Evolutionary conservation across 2,888 invertebrate genomes (phyloP).

Genomic region (Dryomyza anilis): DNA sequence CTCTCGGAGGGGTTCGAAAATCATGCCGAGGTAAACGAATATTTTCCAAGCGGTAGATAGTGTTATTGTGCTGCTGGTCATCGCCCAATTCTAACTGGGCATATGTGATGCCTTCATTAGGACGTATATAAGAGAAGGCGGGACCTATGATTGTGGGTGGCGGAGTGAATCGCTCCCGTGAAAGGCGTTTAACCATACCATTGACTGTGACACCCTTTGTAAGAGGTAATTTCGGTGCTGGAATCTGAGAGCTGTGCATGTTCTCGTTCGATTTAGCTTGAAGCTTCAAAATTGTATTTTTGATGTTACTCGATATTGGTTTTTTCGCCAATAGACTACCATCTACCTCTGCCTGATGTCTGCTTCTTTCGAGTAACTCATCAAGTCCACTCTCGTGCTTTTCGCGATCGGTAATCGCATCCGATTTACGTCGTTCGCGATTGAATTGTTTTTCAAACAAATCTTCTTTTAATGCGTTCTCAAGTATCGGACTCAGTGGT

Average conservation of each 20-base stretch:
- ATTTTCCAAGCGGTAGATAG: slow-evolving; percentile 3
- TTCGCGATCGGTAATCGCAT: slow-evolving; percentile 55
- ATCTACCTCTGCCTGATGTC: slow-evolving; percentile 53
- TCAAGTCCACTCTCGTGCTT: slow-evolving; percentile 53
- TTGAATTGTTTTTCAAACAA: slow-evolving; percentile 60
- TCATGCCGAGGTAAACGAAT: slow-evolving; percentile 3
- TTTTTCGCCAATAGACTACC: slow-evolving; percentile 61
- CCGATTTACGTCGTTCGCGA: slow-evolving; percentile 55
- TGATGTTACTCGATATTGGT: slow-evolving; percentile 61
- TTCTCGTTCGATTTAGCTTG: slow-evolving; percentile 63
- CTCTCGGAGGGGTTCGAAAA: slow-evolving; percentile 29
- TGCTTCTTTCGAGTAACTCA: slow-evolving; percentile 50
- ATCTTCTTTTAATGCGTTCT: slow-evolving; percentile 74
- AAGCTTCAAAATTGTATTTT: slow-evolving; percentile 49
- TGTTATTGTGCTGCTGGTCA: slow-evolving; percentile 36
- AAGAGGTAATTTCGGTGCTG: slow-evolving; percentile 71
- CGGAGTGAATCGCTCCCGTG: slow-evolving; percentile 72
- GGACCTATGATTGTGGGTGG: slow-evolving; percentile 76
- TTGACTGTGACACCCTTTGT: slow-evolving; percentile 77
- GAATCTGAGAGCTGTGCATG: slow-evolving; percentile 77
- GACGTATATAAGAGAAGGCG: slow-evolving; percentile 79
- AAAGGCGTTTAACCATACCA: slow-evolving; percentile 76
- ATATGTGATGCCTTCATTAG: slow-evolving; percentile 72
- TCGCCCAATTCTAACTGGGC: slow-evolving; percentile 68
- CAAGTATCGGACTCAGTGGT: slow-evolving; percentile 80